A percentile compares a stretch with the other conserved stretches of the same genome.
Conservation (phyloP, 64 coral and sea anemone genomes). For the Platygyra sinensis region DNA sequence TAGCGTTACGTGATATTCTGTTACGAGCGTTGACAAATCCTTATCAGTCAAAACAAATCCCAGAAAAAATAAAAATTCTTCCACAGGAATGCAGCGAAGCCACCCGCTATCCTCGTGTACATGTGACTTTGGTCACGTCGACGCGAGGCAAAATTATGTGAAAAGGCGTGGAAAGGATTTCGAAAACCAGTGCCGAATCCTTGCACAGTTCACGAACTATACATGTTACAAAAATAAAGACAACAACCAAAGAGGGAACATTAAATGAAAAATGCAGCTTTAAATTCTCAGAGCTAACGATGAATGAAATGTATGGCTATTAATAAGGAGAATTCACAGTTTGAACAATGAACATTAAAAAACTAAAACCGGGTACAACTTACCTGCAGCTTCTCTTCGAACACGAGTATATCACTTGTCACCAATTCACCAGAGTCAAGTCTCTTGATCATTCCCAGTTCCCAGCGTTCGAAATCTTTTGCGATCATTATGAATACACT, state of each 20-base stretch:
- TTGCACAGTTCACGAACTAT: not conserved
- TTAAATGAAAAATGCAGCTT: too few species aligned
- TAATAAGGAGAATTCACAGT: not conserved
- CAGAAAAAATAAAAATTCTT: not conserved
- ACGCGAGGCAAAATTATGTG: too few species aligned
- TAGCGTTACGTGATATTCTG: not conserved
- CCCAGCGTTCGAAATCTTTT: constrained; percentile 95
- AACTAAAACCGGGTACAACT: not conserved
- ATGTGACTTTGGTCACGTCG: too few species aligned
- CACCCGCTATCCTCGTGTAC: not conserved
- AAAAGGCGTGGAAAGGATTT: too few species aligned
- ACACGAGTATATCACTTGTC: constrained; percentile 87
- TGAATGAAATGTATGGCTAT: not conserved
- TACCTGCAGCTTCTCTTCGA: constrained; percentile 97
- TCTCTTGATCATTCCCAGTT: constrained; percentile 81
- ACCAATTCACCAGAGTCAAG: constrained; percentile 91
- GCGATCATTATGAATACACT: constrained; percentile 93
- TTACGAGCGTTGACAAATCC: not conserved
- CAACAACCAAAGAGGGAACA: not conserved
- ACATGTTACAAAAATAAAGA: not conserved
- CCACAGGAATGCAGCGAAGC: not conserved
- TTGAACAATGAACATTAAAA: too few species aligned
- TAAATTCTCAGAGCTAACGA: not conserved
- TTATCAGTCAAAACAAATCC: not conserved
- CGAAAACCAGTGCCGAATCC: too few species aligned